Base-by-base conservation (phyloP, 1,140 invertebrate genomes). In the Calliphora vicina region DNA sequence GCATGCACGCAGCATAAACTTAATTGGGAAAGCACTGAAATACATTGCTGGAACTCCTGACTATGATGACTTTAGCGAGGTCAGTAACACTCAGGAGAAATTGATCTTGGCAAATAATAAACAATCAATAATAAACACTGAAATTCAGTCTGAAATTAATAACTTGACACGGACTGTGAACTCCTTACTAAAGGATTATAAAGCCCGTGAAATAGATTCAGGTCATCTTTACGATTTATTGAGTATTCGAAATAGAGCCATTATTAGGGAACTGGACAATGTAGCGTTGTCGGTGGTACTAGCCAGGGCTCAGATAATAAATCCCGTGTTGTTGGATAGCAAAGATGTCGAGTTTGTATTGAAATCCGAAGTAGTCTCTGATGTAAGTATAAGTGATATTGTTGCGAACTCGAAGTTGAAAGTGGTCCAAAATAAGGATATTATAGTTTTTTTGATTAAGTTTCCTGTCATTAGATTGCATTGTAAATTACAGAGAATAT, bases 31-130 rank as follows among this genome's bases (percentile, higher is more conserved):
- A n/a, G 84, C 81, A 12, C 27, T 85, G 12, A 84, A 85, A 72
- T 17, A 45, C 13, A 23, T 80, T 82, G 45, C 27, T 8, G 43
- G 80, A 43, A 78, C 78, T 8, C 84, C 83, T 5, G 83, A 82
- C 13, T 84, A 83, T 73, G 82, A 85, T 4, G 76, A 84, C 35
- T 45, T 45, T n/a, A n/a, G n/a, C n/a, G n/a, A n/a, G n/a, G n/a
- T n/a, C n/a, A n/a, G n/a, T n/a, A n/a, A n/a, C n/a, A n/a, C n/a
- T n/a, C n/a, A n/a, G n/a, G n/a, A n/a, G n/a, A n/a, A n/a, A n/a
- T n/a, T n/a, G n/a, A n/a, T n/a, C n/a, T n/a, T n/a, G n/a, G n/a
- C n/a, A n/a, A n/a, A n/a, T n/a, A n/a, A n/a, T n/a, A n/a, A n/a
- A n/a, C n/a, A n/a, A n/a, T n/a, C n/a, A n/a, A n/a, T n/a, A n/a